Evolutionary conservation across 2,888 invertebrate genomes (phyloP), one percentile per base, ranked within the genome.

Genomic region (Leptinotarsa haldemani): DNA sequence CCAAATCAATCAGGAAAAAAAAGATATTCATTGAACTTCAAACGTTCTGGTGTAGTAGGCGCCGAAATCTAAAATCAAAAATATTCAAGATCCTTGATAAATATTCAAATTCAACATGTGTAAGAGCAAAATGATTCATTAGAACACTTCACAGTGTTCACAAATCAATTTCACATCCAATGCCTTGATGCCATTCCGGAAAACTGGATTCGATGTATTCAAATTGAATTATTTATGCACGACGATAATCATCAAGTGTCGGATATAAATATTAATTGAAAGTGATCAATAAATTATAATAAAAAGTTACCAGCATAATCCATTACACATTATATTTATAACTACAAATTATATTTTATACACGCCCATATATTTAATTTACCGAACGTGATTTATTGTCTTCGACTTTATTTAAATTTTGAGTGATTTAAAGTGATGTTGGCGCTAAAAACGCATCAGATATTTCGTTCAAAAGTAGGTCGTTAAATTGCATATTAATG

Each of bases 331-430:
- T 53, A 46, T 67, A 67, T 67, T 67, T 67, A 67, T 67, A 67
- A 67, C 67, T 67, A 67, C 67, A 67, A 67, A 67, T 67, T 67
- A 67, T 18, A 52, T 67, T 67, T 56, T 56, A 56, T 53, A 53
- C 40, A 52, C 61, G 40, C 40, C 53, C 67, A 52, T 70, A 53
- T 56, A 56, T 65, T 58, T 22, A 22, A 70, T 70, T 64, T 40
- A 56, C 25, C 64, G 25, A 68, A 52, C 40, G 40, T 65, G 64
- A 65, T 70, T 65, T 56, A 70, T 70, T 65, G 56, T 53, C 64
- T 65, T 30, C 53, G 25, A 25, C 46, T 70, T 65, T 56, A 65
- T 65, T 65, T 25, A 56, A 53, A 65, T 65, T 52, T 65, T 53
- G 65, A 70, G 48, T 64, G 70, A 65, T 65, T 70, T 46, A 40